phyloP scores from a whole-genome alignment of 2,888 invertebrate species.

The Lycaena phlaeas region DNA sequence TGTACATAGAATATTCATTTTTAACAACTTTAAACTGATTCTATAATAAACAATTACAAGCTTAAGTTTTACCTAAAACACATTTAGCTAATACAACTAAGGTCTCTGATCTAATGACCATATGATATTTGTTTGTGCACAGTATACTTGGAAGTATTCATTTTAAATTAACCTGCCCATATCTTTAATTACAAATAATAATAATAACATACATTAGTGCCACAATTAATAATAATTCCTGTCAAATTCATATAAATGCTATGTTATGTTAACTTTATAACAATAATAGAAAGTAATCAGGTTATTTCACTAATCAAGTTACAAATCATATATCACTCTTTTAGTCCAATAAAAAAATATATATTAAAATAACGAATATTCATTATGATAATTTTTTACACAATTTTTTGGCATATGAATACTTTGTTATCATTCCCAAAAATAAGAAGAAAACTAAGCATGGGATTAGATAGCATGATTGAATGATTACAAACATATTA shows the following conservation, averaged over 20 bases:
- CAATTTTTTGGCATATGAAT: too few species aligned
- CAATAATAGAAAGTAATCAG: too few species aligned
- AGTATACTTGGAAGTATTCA: not conserved
- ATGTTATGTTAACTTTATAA: too few species aligned
- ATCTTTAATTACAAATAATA: conserved; percentile 10
- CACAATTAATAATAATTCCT: not conserved
- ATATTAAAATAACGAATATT: too few species aligned
- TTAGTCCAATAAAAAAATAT: too few species aligned
- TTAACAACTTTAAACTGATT: conserved; percentile 43
- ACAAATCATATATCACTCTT: too few species aligned
- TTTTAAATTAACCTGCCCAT: not conserved
- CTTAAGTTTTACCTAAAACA: conserved; percentile 3
- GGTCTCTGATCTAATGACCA: not conserved
- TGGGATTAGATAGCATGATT: too few species aligned
- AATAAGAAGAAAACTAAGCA: too few species aligned
- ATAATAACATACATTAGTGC: not conserved
- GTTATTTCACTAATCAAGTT: too few species aligned
- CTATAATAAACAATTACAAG: conserved; percentile 27
- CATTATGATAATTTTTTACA: too few species aligned
- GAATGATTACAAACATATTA: too few species aligned
- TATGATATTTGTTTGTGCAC: not conserved
- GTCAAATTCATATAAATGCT: not conserved
- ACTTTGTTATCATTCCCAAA: too few species aligned
- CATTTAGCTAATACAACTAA: not conserved
- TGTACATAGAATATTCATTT: conserved; percentile 49